Evolutionary conservation across 1,140 invertebrate genomes (phyloP).

Genomic region (Drosophila tsacasi): DNA sequence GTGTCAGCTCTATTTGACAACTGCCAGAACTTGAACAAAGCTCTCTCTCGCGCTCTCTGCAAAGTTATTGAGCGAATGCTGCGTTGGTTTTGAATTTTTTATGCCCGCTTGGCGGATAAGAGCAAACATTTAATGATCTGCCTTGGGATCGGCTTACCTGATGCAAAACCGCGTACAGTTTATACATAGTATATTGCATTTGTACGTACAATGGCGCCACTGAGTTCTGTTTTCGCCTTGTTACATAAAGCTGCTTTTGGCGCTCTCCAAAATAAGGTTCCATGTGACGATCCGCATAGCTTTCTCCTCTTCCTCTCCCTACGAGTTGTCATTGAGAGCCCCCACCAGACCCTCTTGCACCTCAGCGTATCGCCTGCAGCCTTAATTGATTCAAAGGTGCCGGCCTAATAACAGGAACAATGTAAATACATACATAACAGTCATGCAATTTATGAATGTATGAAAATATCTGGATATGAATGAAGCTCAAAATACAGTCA

Average conservation of each 20-base stretch:
- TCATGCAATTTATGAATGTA: slow-evolving; percentile 6
- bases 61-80: neutral
- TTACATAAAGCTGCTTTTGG: slow-evolving; percentile 25
- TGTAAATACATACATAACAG: neutral
- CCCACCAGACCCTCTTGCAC: slow-evolving; percentile 33
- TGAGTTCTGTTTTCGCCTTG: neutral
- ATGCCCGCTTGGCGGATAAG: slow-evolving; percentile 26
- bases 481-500: neutral
- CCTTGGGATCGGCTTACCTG: slow-evolving; percentile 42
- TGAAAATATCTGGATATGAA: neutral
- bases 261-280: slow-evolving; percentile 23
- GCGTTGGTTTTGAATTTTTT: slow-evolving; percentile 17
- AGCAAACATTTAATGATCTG: slow-evolving; percentile 38
- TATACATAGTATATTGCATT: slow-evolving; percentile 27
- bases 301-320: neutral
- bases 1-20: neutral
- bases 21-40: neutral
- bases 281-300: neutral
- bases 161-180: slow-evolving; percentile 43
- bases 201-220: slow-evolving; percentile 7
- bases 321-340: slow-evolving; percentile 8
- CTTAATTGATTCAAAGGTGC: slow-evolving; percentile 71
- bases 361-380: slow-evolving; percentile 37
- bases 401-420: slow-evolving; percentile 34
- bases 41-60: neutral